Evolutionary conservation across 53 echinoderm and acorn worm genomes (phyloP).

Genomic region (Zoroaster sp.): DNA sequence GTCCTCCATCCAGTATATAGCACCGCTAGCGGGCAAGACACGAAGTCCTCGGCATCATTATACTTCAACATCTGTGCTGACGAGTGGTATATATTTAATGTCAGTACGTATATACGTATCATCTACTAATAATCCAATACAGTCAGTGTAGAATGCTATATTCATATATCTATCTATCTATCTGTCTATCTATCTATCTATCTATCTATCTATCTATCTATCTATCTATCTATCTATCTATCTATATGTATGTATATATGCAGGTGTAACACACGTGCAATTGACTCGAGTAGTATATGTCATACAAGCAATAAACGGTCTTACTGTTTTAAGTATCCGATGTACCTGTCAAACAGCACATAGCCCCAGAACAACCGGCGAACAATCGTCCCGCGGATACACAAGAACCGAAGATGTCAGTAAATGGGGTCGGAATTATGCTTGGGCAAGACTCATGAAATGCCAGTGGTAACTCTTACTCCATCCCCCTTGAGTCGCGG

Average conservation of each 20-base stretch:
- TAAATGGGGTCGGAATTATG: slow-evolving; percentile 45
- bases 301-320: slow-evolving; percentile 12
- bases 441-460: slow-evolving; percentile 1
- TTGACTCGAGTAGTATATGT: slow-evolving; percentile 5
- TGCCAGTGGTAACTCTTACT: neutral
- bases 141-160: neutral
- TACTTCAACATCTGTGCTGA: neutral
- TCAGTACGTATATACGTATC: neutral
- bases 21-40: neutral
- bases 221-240: too few species aligned
- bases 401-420: neutral
- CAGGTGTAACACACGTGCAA: slow-evolving; percentile 14
- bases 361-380: neutral
- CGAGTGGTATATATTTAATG: neutral
- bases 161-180: too few species aligned
- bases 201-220: too few species aligned
- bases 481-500: neutral
- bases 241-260: neutral
- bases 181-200: too few species aligned
- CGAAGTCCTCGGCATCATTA: slow-evolving; percentile 2
- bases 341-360: neutral
- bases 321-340: slow-evolving; percentile 7
- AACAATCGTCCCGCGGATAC: neutral
- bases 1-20: too few species aligned
- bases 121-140: neutral